Evolutionary conservation across 2,113 vertebrate species (phyloP), one percentile per base, ranked within the genome.

Genomic region (Ammodytes marinus): DNA sequence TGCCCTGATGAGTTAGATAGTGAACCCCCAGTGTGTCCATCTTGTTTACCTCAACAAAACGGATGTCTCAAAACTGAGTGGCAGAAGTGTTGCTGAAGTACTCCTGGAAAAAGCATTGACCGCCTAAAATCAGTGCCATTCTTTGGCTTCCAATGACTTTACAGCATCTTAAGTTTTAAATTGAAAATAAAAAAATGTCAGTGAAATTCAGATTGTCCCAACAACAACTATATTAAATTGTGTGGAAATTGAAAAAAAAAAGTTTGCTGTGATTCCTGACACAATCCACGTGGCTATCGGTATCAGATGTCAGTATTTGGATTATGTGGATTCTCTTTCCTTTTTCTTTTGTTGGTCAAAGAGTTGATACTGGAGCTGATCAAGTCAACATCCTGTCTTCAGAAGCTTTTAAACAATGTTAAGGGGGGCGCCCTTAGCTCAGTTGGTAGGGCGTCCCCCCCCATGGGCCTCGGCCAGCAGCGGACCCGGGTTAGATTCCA

Each of bases 391-490:
- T 79, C 67, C 43, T 19, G 58, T n/a, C 79, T 64, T 40, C 42
- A 52, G 79, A 57, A 17, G 37, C 65, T 43, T 63, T 63, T 82
- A 76, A 70, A 76, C 49, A 69, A 66, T 5, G 69, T 35, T n/a
- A 8, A 53, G 55, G 27, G 27, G 27, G 27, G 27, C 27, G 27
- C 27, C 27, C 27, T 27, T 27, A 27, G 27, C 27, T 27, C 27
- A 27, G 27, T 27, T 27, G 27, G 27, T 27, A 27, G 27, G 27
- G 27, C 27, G 27, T 27, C 27, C 27, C 27, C 27, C 27, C 27
- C 27, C 27, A 27, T 27, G 27, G 27, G 27, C 27, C 27, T 27
- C 27, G 27, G 27, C 27, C 27, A 27, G 27, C 27, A 27, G 27
- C 27, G 27, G 27, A 27, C 27, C 27, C 2, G 27, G 27, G 27